phyloP scores from a whole-genome alignment of 2,888 invertebrate genomes.

The Platycheirus rosarum region DNA sequence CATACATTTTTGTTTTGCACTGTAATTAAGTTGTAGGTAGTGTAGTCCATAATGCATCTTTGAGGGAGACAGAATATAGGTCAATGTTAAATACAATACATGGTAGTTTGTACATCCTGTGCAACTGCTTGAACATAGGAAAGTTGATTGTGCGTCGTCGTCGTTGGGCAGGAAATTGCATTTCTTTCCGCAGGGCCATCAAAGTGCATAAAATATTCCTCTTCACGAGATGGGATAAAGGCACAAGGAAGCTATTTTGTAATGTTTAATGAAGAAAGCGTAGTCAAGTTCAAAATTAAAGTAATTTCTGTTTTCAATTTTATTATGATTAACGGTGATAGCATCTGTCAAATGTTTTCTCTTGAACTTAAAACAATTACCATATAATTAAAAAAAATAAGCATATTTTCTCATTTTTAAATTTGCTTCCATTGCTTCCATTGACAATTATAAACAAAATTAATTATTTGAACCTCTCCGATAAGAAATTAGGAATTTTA shows the following conservation, averaged over 20 bases:
- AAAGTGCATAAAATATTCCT: neutral
- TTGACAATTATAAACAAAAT: no score
- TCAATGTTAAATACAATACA: conserved; percentile 51
- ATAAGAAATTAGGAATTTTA: no score
- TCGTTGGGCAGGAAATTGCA: conserved; percentile 36
- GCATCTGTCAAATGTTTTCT: neutral
- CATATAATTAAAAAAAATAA: no score
- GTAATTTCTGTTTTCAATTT: conserved; percentile 2
- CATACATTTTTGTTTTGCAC: neutral
- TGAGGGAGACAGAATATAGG: conserved; percentile 52
- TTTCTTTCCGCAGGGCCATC: conserved; percentile 6
- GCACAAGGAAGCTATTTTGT: no score
- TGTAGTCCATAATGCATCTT: conserved; percentile 2
- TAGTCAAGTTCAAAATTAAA: neutral
- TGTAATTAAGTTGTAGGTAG: conserved; percentile 18
- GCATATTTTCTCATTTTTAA: conserved; percentile 9
- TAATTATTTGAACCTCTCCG: no score
- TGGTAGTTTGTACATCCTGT: neutral
- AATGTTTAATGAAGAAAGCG: neutral
- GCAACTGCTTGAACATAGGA: neutral
- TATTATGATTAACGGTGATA: neutral
- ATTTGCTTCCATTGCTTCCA: neutral
- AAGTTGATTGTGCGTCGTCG: conserved; percentile 14
- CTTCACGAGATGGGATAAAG: neutral
- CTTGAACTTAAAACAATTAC: conserved; percentile 14